phyloP scores from a whole-genome alignment of 2,888 invertebrate genomes.

The Thumatha senex region DNA sequence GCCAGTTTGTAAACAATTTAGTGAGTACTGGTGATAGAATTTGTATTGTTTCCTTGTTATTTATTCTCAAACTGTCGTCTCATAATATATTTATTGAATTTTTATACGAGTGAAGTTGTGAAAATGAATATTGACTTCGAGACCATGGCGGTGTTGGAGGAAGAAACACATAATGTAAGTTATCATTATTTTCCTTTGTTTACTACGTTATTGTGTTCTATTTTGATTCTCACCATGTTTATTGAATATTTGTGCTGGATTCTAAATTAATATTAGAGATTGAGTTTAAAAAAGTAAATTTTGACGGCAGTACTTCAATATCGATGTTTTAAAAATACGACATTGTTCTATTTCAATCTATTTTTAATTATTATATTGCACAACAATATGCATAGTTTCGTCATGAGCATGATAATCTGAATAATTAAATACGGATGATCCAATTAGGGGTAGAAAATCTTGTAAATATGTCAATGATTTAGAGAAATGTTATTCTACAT shows the following conservation, averaged over 20 bases:
- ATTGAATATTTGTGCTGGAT: conserved; percentile 3
- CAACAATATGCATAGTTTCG: conserved; percentile 57
- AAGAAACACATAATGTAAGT: conserved; percentile 85
- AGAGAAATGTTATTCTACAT: conserved; percentile 18
- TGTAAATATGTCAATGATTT: conserved; percentile 3
- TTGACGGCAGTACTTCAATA: conserved; percentile 36
- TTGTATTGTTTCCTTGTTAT: conserved; percentile 81
- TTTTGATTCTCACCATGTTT: conserved; percentile 15
- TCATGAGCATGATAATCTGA: conserved; percentile 32
- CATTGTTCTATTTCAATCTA: conserved; percentile 23
- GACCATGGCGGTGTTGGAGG: conserved; percentile 85
- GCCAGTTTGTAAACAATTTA: conserved; percentile 91
- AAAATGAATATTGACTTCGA: conserved; percentile 84
- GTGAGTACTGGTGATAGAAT: conserved; percentile 77
- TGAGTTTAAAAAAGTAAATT: conserved; percentile 9
- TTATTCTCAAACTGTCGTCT: conserved; percentile 48
- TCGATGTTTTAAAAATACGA: conserved; percentile 36
- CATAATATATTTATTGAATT: conserved; percentile 30
- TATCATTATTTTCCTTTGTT: conserved; percentile 50
- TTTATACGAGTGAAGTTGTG: conserved; percentile 21
- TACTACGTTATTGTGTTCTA: conserved; percentile 32
- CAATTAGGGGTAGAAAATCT: background rate
- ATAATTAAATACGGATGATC: background rate
- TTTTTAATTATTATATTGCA: conserved; percentile 53
- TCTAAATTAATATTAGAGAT: background rate